Conservation (phyloP, 2,888 invertebrate species). For the Aporophyla nigra region DNA sequence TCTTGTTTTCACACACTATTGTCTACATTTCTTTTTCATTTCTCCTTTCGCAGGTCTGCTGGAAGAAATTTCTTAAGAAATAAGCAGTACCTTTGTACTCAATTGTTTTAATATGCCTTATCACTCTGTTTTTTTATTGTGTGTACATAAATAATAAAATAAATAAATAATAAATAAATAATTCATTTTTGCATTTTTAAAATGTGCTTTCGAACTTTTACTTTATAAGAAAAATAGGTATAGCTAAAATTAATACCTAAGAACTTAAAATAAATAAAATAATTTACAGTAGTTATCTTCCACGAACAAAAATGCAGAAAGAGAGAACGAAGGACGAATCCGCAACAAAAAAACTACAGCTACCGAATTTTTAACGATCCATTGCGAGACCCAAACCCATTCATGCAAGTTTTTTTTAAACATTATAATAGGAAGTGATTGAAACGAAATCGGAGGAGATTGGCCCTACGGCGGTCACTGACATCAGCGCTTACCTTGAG, state of each 20-base stretch:
- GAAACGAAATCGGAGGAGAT: slow-evolving; percentile 65
- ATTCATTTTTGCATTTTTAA: background rate
- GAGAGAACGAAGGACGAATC: slow-evolving; percentile 5
- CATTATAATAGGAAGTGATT: slow-evolving; percentile 52
- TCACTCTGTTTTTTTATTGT: too few relatives aligned
- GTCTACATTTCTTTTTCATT: too few relatives aligned
- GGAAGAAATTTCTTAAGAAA: too few relatives aligned
- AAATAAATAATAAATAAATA: too few relatives aligned
- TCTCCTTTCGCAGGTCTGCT: too few relatives aligned
- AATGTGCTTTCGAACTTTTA: background rate
- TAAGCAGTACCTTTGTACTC: too few relatives aligned
- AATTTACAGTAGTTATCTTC: background rate
- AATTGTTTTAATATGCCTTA: too few relatives aligned
- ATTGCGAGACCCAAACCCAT: slow-evolving; percentile 38
- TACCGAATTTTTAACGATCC: slow-evolving; percentile 42
- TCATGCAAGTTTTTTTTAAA: slow-evolving; percentile 47
- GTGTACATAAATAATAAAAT: too few relatives aligned
- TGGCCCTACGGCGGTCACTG: slow-evolving; percentile 68
- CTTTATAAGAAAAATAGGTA: background rate
- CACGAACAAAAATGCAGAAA: background rate
- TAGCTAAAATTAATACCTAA: background rate
- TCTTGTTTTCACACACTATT: too few relatives aligned
- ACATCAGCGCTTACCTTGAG: slow-evolving; percentile 72
- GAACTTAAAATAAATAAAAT: background rate
- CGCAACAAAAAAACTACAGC: slow-evolving; percentile 27